These are phyloP conservation scores for Lycocerus yunnanus DNA, from an alignment of 2,888 invertebrate genomes.

Conservation along the genomic window DNA sequence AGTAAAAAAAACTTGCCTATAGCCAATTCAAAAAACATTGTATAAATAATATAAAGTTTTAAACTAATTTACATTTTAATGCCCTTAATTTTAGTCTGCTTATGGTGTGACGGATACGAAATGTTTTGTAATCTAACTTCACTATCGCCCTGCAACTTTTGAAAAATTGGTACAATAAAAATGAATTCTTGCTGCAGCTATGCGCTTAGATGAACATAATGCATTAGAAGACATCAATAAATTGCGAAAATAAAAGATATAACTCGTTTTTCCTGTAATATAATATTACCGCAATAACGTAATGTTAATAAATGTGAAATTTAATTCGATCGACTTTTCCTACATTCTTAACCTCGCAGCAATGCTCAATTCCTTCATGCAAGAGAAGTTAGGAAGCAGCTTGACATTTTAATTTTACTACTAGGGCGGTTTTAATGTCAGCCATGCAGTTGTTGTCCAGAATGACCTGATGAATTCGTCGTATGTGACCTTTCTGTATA, in stretches of 20 bases:
- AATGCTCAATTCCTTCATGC: constrained; percentile 4
- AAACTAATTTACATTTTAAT: neutral
- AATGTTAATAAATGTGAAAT: constrained; percentile 12
- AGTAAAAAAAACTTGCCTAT: neutral
- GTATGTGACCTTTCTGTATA: constrained; percentile 22
- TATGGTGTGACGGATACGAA: neutral
- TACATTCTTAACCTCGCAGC: neutral
- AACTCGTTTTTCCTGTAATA: neutral
- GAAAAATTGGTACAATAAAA: neutral
- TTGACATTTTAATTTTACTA: constrained; percentile 41
- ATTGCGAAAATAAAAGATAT: neutral
- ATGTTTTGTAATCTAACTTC: neutral
- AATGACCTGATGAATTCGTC: constrained; percentile 10
- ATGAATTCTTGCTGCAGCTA: neutral
- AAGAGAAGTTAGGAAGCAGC: constrained; percentile 23
- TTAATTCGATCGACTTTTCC: constrained; percentile 25
- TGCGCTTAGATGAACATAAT: neutral
- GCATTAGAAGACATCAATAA: neutral
- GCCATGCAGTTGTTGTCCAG: constrained; percentile 20
- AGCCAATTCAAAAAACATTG: neutral
- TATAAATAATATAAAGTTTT: neutral
- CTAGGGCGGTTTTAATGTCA: constrained; percentile 37
- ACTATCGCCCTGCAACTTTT: neutral
- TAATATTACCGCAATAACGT: neutral
- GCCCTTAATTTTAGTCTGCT: neutral